Evolutionary conservation across 2,888 invertebrate species (phyloP).

Genomic region (Saturnia japonica): DNA sequence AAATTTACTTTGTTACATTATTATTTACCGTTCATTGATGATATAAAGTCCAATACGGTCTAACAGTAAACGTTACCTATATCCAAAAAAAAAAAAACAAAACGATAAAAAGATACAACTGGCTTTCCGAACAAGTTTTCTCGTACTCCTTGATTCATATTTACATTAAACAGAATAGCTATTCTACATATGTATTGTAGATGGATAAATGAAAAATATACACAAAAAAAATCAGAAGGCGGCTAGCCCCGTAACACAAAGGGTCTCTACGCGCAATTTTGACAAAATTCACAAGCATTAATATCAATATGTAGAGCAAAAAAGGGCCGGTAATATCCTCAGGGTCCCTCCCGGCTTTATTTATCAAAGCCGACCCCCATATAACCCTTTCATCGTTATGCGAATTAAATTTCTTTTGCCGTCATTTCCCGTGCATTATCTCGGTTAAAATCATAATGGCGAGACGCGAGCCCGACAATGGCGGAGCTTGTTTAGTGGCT

Average conservation of each 20-base stretch:
- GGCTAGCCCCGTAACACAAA: conserved; percentile 38
- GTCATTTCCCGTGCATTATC: conserved; percentile 82
- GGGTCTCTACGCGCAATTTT: conserved; percentile 62
- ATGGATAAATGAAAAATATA: neutral
- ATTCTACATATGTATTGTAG: neutral
- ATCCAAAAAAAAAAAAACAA: too few species aligned
- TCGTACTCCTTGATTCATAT: too few species aligned
- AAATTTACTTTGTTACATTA: too few species aligned
- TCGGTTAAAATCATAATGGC: conserved; percentile 80
- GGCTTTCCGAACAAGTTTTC: too few species aligned
- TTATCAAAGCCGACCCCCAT: conserved; percentile 75
- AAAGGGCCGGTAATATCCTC: conserved; percentile 74
- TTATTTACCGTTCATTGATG: too few species aligned
- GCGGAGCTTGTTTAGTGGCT: conserved; percentile 64
- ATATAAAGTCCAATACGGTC: too few species aligned
- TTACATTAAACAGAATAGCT: neutral
- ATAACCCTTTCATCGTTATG: conserved; percentile 81
- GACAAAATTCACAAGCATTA: conserved; percentile 78
- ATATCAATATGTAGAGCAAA: conserved; percentile 80
- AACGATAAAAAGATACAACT: too few species aligned
- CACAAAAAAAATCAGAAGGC: conserved; percentile 34
- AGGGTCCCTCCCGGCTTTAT: conserved; percentile 69
- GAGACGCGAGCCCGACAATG: conserved; percentile 63
- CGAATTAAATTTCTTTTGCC: conserved; percentile 82
- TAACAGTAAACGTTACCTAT: too few species aligned